Base-by-base conservation (phyloP, 2,888 invertebrate species). In the Dusona sp. region DNA sequence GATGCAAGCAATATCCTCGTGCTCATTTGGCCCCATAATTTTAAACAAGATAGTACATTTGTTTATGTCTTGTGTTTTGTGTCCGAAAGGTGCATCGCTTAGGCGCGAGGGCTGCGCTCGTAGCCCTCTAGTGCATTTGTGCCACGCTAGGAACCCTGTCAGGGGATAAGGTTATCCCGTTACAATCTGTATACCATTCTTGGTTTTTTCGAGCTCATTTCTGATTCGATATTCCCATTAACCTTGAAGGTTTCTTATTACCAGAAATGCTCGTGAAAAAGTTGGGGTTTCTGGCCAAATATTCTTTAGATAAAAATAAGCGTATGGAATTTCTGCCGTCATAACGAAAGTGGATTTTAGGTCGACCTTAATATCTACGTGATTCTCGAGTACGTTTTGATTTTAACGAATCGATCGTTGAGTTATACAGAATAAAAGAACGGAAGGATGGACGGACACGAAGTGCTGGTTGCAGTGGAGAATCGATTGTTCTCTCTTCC, bases 381-480 rank as follows among this genome's bases (percentile, higher is more conserved):
- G 51, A 61, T 67, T 73, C 72, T 42, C 68, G 57, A 83, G 67
- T 61, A 64, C 64, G 54, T 73, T 79, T 78, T 57, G 79, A 82
- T 82, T 79, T 79, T 29, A 79, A 79, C 64, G 57, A 84, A 84
- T 81, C 81, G 68, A 86, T 86, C 78, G 70, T 81, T 65, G 84
- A 73, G 68, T 74, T 67, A 68, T 64, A 68, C 73, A 74, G 22
- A 84, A 3, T 1, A 29, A 78, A 19, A 36, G 45, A 42, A 73
- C 19, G 73, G n/a, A 65, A 67, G 65, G 54, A 29, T 61, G 67
- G 54, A 48, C 38, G 67, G 54, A 73, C 29, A 29, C 48, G 75
- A 33, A 64, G 38, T 8, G 74, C 51, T 19, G 36, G 42, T 45
- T 19, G 51, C 67, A 67, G 8, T 11, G 8, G 19, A 68, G 64